These are phyloP conservation scores for Lasiommata megera DNA, from an alignment of 2,888 invertebrate species.

Conservation along the genomic window DNA sequence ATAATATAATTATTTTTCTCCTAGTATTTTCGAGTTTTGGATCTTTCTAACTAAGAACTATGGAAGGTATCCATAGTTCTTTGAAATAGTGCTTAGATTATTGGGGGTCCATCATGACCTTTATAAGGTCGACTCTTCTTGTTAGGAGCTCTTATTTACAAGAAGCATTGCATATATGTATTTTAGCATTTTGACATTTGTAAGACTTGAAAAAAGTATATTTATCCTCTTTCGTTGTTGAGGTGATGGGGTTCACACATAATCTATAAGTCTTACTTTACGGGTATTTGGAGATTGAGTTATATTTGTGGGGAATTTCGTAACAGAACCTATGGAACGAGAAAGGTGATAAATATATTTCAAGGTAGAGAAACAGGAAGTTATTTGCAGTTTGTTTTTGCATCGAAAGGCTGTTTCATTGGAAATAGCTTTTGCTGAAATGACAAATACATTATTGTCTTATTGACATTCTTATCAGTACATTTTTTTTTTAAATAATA, in stretches of 20 bases:
- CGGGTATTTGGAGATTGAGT: slow-evolving; percentile 18
- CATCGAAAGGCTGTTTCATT: neutral
- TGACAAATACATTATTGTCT: neutral
- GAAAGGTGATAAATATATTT: slow-evolving; percentile 23
- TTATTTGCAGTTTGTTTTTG: slow-evolving; percentile 14
- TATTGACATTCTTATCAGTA: neutral
- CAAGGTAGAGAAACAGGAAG: slow-evolving; percentile 20
- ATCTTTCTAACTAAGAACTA: no score
- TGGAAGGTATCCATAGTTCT: no score
- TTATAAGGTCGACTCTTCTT: no score
- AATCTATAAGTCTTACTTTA: neutral
- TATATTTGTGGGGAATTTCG: slow-evolving; percentile 18
- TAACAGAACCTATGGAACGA: slow-evolving; percentile 8
- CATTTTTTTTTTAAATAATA: no score
- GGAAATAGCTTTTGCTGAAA: slow-evolving; percentile 2
- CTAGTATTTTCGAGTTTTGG: no score
- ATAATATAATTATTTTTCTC: no score
- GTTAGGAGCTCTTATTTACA: no score
- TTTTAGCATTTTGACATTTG: no score
- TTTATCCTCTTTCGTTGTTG: neutral
- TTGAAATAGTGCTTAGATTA: no score
- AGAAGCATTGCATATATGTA: no score
- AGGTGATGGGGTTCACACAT: neutral
- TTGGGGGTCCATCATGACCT: no score
- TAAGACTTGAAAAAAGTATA: neutral